phyloP scores from a whole-genome alignment of 2,888 invertebrate species.

The Noctua fimbriata region DNA sequence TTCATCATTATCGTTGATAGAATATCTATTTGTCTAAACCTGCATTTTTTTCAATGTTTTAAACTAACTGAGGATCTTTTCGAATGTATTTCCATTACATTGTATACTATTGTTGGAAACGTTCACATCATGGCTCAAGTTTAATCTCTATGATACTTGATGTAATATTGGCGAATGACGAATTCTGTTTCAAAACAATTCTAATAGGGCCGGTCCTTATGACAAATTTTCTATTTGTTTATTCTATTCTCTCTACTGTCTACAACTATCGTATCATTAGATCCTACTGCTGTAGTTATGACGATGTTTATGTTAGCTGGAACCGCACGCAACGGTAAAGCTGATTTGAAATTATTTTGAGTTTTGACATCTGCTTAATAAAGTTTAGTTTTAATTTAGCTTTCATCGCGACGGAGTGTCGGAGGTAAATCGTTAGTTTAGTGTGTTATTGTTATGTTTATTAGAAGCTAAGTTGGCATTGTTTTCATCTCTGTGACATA shows the following conservation, averaged over 20 bases:
- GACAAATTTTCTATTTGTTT: background rate
- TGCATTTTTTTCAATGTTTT: background rate
- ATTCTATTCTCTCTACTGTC: background rate
- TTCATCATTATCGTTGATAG: background rate
- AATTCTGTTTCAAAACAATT: background rate
- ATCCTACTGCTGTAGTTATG: background rate
- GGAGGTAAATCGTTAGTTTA: background rate
- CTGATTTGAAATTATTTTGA: conserved; percentile 26
- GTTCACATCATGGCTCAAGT: background rate
- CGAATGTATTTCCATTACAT: background rate
- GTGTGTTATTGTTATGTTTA: background rate
- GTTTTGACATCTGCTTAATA: background rate
- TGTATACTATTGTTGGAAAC: background rate
- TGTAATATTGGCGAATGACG: background rate
- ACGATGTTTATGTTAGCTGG: conserved; percentile 10
- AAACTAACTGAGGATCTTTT: no score
- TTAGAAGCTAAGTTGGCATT: background rate
- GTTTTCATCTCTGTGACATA: background rate
- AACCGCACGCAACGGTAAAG: background rate
- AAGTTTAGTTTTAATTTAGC: conserved; percentile 5
- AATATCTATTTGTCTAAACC: background rate
- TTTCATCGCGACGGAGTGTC: background rate
- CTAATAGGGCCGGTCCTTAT: background rate
- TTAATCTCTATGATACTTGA: background rate
- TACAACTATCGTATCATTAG: conserved; percentile 7